Evolutionary conservation across 2,797 vertebrate species (phyloP).

Genomic region (Sus cebifrons): DNA sequence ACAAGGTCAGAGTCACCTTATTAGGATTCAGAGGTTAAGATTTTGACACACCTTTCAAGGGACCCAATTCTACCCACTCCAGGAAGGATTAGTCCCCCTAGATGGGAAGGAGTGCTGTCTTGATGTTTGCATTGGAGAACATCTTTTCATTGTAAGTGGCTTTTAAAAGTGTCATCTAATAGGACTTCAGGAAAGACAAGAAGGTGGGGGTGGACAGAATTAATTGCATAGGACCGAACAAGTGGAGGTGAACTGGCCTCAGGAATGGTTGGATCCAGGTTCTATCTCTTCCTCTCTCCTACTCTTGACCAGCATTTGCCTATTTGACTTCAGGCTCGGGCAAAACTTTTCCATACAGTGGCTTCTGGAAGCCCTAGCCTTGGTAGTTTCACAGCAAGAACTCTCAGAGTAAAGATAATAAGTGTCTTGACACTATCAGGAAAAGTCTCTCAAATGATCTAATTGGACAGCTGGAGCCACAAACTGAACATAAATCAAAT

Average conservation of each 20-base stretch:
- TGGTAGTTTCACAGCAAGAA: neutral
- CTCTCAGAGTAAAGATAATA: neutral
- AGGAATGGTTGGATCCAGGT: fast-evolving
- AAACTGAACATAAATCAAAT: neutral
- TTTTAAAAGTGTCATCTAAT: neutral
- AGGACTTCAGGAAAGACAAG: neutral
- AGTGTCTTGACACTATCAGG: neutral
- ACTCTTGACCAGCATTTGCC: neutral
- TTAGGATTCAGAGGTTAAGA: neutral
- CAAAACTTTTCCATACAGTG: fast-evolving
- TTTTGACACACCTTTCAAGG: neutral
- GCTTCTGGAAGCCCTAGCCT: fast-evolving
- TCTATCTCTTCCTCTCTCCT: fast-evolving
- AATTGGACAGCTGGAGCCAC: fast-evolving
- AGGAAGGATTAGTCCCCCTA: neutral
- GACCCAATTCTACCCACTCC: neutral
- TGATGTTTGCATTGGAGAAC: neutral
- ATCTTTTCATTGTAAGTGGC: neutral
- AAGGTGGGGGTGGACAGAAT: neutral
- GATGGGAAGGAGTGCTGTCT: neutral
- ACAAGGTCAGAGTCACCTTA: neutral
- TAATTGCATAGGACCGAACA: too few species aligned
- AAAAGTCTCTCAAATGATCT: too few species aligned
- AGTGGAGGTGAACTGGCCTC: fast-evolving
- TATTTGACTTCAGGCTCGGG: neutral